These are phyloP conservation scores for Caenorhabditis panamensis DNA, from an alignment of 2,888 invertebrate genomes.

Conservation along the genomic window DNA sequence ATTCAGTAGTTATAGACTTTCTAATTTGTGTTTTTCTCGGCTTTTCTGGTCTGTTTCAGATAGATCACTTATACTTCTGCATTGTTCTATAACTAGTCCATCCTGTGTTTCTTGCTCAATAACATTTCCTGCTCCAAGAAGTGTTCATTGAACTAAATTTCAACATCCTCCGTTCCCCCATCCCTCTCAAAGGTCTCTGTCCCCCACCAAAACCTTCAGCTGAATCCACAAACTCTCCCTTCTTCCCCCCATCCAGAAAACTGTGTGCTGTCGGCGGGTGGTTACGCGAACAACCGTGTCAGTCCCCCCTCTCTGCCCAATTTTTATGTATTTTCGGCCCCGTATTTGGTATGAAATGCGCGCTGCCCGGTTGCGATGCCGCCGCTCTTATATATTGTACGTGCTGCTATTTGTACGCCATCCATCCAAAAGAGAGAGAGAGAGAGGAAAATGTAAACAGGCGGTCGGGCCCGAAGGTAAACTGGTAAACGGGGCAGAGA, in stretches of 20 bases:
- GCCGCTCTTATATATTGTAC: constrained; percentile 3
- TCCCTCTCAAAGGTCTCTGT: too few species aligned
- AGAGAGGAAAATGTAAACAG: constrained; percentile 16
- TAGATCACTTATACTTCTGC: too few species aligned
- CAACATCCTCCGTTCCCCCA: not conserved
- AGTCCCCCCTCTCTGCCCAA: constrained; percentile 10
- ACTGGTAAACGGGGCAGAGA: not conserved
- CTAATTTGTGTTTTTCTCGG: too few species aligned
- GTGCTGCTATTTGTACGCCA: constrained; percentile 36
- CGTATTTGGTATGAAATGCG: constrained; percentile 55
- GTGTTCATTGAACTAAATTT: not conserved
- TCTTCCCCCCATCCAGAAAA: not conserved
- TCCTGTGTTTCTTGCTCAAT: too few species aligned
- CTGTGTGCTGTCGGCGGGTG: not conserved
- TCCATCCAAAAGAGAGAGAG: not conserved
- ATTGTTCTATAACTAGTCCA: too few species aligned
- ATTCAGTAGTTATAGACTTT: too few species aligned
- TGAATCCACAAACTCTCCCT: not conserved
- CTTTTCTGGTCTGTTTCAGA: too few species aligned
- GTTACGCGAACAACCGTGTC: constrained; percentile 1
- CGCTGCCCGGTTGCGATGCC: not conserved
- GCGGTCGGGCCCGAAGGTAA: not conserved
- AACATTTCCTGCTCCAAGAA: not conserved
- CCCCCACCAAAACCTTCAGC: too few species aligned
- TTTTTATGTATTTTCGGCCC: constrained; percentile 50